These are phyloP conservation scores for Echiichthys vipera DNA, from an alignment of 2,797 vertebrate genomes.

Conservation along the genomic window DNA sequence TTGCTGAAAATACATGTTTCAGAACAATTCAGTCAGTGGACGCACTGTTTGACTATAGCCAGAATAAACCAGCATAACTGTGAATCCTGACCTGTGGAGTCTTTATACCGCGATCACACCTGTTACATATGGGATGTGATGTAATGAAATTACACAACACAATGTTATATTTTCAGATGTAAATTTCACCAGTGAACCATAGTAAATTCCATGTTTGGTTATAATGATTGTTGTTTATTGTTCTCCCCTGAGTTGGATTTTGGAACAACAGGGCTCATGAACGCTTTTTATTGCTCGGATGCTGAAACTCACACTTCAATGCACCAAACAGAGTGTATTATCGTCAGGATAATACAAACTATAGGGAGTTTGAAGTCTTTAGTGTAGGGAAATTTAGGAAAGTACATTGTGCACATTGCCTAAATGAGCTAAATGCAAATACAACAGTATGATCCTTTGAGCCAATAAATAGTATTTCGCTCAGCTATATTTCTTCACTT, in stretches of 20 bases:
- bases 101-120: too few species aligned
- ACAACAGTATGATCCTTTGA: not conserved
- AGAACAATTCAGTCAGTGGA: too few species aligned
- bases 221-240: not conserved
- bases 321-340: not conserved
- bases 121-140: not conserved
- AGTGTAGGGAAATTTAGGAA: not conserved
- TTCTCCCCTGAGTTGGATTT: not conserved
- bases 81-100: too few species aligned
- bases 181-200: not conserved
- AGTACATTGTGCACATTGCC: not conserved
- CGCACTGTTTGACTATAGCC: too few species aligned
- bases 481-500: conserved; percentile 14
- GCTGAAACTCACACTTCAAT: too few species aligned
- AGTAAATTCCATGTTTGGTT: not conserved
- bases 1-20: too few species aligned
- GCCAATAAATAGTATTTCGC: conserved; percentile 1
- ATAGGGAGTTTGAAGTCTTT: not conserved
- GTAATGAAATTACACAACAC: not conserved
- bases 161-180: not conserved
- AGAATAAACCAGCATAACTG: too few species aligned
- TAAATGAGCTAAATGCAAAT: conserved; percentile 4
- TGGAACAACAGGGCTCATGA: not conserved
- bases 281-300: too few species aligned
- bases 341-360: not conserved